A percentile compares a stretch with the other conserved stretches of the same genome.
Evolutionary conservation across 2,797 vertebrate species (phyloP).

Genomic region (Periparus ater): DNA sequence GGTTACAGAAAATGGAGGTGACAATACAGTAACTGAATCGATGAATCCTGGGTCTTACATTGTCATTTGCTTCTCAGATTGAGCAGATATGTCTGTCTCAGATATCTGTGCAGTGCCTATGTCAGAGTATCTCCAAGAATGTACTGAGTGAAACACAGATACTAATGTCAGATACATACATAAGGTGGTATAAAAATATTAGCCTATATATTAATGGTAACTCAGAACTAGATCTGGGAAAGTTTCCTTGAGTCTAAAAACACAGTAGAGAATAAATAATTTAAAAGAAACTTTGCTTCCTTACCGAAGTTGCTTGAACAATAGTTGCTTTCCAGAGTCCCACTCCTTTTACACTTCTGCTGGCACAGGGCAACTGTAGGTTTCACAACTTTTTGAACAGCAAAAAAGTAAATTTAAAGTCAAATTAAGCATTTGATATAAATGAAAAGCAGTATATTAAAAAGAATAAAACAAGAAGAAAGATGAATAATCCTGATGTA

Average conservation of each 20-base stretch:
- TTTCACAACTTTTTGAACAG: constrained; percentile 82
- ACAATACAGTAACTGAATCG: constrained; percentile 63
- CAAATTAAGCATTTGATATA: background rate
- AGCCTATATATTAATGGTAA: background rate
- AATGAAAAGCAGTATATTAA: background rate
- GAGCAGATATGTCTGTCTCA: constrained; percentile 58
- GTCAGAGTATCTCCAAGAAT: constrained; percentile 69
- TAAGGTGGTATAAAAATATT: constrained; percentile 53
- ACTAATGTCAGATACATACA: constrained; percentile 54
- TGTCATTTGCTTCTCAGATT: constrained; percentile 68
- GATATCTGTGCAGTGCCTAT: constrained; percentile 47
- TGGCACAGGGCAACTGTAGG: constrained; percentile 91
- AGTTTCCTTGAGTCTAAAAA: constrained; percentile 32
- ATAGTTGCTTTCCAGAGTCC: constrained; percentile 91
- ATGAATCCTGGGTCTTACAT: constrained; percentile 67
- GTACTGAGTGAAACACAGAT: constrained; percentile 68
- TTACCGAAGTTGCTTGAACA: constrained; percentile 98
- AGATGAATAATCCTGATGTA: background rate
- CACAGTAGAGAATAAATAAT: background rate
- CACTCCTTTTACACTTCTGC: constrained; percentile 90
- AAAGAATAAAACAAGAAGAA: background rate
- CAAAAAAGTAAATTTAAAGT: background rate
- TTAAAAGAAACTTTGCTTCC: constrained; percentile 56
- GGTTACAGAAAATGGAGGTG: constrained; percentile 50
- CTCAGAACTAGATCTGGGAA: background rate